Evolutionary conservation across 2,888 invertebrate genomes (phyloP), one percentile per base, ranked within the genome.

Genomic region (Eutolmus rufibarbis): DNA sequence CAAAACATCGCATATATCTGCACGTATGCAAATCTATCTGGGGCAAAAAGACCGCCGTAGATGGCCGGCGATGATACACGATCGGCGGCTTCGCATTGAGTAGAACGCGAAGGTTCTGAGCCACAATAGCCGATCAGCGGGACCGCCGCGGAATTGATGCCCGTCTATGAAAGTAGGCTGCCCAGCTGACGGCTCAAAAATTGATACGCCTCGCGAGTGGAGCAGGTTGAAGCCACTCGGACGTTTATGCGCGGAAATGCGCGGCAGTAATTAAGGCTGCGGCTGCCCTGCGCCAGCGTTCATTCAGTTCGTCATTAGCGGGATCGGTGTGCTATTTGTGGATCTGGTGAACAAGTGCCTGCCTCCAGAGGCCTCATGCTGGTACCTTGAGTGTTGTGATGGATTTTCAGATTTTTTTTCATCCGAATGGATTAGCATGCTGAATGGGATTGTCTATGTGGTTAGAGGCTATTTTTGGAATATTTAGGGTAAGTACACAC

Each of bases 281-380:
- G 16, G 43, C 40, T 28, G 16, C 81, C 56, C 8, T 51, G 34
- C 9, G 34, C 76, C 34, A 16, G n/a, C 40, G 43, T 34, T 82
- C 46, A 74, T 74, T 85, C 85, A 46, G 66, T 85, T 43, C n/a
- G n/a, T 46, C 43, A 85, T 85, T 85, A 74, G 85, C 40, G 85
- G 31, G 74, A 43, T 37, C 23, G 19, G 43, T 74, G 85, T 74
- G 85, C 74, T 85, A 74, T 85, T 85, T 85, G 74, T 85, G 85
- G 74, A 85, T 85, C 43, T 43, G 34, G 85, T 85, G 85, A 85
- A 85, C 74, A 85, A 85, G 74, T 85, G 85, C 43, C 85, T 85
- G 66, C 46, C 43, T 74, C 74, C 34, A 19, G 57, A 46, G 74
- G 74, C 74, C 74, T 23, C 74, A 85, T 85, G 74, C 43, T 74